Evolutionary conservation across 2,113 vertebrate genomes (phyloP).

Genomic region (Tupaia tana): DNA sequence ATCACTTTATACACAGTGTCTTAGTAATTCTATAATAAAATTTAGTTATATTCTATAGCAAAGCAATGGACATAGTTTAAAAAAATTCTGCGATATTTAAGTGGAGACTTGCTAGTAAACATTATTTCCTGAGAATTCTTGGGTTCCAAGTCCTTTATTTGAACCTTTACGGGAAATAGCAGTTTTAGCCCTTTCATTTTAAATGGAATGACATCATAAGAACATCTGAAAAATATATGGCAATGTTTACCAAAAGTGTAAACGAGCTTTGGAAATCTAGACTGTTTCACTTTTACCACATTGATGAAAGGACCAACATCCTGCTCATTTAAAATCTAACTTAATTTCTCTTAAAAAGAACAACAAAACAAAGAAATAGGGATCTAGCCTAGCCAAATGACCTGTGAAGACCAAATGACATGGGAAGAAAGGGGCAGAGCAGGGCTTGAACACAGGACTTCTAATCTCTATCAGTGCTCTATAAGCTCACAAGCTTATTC

Average conservation of each 20-base stretch:
- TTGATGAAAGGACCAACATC: background rate
- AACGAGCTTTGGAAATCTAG: background rate
- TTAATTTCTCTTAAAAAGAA: conserved; percentile 10
- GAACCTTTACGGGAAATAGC: background rate
- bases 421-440: background rate
- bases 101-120: background rate
- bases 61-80: background rate
- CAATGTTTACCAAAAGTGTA: conserved; percentile 48
- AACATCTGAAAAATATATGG: conserved; percentile 17
- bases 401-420: background rate
- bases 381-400: background rate
- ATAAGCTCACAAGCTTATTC: background rate
- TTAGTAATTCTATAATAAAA: conserved; percentile 26
- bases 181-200: background rate
- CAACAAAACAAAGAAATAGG: background rate
- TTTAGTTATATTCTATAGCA: conserved; percentile 34
- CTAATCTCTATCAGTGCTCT: background rate
- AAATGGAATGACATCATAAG: conserved; percentile 35
- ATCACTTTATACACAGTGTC: background rate
- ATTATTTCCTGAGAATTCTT: conserved; percentile 30
- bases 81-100: background rate
- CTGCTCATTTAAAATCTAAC: conserved; percentile 18
- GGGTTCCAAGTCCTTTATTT: background rate
- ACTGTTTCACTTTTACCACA: background rate
- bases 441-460: background rate